A percentile compares a stretch with the other conserved stretches of the same genome.
phyloP scores from a whole-genome alignment of 35 echinoderm and acorn worm genomes.

The Acanthaster planci region DNA sequence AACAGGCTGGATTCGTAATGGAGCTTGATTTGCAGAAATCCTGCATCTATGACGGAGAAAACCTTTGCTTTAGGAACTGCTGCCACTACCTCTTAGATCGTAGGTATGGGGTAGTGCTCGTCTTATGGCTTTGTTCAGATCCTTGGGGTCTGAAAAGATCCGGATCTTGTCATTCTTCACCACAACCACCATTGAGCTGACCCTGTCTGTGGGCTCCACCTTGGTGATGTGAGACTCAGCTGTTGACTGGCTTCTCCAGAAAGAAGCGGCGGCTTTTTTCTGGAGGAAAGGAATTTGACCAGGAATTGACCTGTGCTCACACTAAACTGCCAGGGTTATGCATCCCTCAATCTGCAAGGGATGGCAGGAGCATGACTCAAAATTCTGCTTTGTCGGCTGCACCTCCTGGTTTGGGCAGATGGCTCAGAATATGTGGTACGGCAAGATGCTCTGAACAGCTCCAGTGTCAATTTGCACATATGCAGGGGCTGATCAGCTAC shows the following conservation, averaged over 20 bases:
- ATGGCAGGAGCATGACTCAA: too few relatives aligned
- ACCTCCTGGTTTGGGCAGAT: too few relatives aligned
- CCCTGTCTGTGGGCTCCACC: constrained; percentile 56
- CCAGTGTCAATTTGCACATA: too few relatives aligned
- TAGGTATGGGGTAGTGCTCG: constrained; percentile 63
- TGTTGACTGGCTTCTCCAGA: constrained; percentile 47
- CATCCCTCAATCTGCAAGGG: too few relatives aligned
- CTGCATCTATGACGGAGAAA: constrained; percentile 73
- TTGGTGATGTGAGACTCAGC: constrained; percentile 40
- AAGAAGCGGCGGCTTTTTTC: constrained; percentile 45
- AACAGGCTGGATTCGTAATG: constrained; percentile 62
- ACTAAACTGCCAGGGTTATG: too few relatives aligned
- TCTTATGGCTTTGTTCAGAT: constrained; percentile 50
- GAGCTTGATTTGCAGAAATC: constrained; percentile 56
- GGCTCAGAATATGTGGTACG: too few relatives aligned
- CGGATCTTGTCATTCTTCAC: constrained; percentile 52
- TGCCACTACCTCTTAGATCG: constrained; percentile 63
- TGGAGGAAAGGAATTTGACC: too few relatives aligned
- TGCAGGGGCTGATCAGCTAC: too few relatives aligned
- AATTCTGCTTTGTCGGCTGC: too few relatives aligned
- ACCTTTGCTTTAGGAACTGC: constrained; percentile 48
- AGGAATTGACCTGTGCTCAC: too few relatives aligned
- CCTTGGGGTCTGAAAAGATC: constrained; percentile 66
- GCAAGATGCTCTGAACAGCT: too few relatives aligned
- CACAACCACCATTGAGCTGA: constrained; percentile 57